Percentiles rank a stretch among this genome's conserved stretches.
phyloP scores from a whole-genome alignment of 2,888 invertebrate genomes.

The Steinernema scapterisci region DNA sequence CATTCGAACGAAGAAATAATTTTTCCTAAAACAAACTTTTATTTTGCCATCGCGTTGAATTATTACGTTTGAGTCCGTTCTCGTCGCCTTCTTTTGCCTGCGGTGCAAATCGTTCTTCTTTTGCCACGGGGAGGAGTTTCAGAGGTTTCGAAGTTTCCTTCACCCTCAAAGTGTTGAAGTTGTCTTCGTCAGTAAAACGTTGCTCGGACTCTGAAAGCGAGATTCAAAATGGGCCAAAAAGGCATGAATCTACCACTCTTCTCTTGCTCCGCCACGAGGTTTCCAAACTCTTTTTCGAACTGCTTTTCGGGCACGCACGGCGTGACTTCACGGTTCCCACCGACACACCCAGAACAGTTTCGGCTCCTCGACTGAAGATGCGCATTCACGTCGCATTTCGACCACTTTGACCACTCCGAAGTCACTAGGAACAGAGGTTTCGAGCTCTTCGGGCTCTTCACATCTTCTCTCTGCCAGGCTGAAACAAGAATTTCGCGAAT shows the following conservation, averaged over 20 bases:
- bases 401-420: conserved; percentile 56
- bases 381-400: conserved; percentile 46
- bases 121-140: neutral
- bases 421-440: neutral
- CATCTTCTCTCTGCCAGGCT: conserved; percentile 20
- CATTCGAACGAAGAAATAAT: neutral
- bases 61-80: conserved; percentile 6
- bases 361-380: conserved; percentile 48
- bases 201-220: neutral
- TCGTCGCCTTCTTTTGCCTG: neutral
- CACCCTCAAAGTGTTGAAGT: neutral
- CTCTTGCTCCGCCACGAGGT: conserved; percentile 3
- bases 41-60: too few relatives aligned
- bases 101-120: neutral
- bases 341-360: conserved; percentile 48
- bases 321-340: conserved; percentile 31
- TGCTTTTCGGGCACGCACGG: conserved; percentile 39
- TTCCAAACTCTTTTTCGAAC: conserved; percentile 21
- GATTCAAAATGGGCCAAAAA: neutral
- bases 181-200: neutral
- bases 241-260: neutral
- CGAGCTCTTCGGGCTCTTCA: neutral
- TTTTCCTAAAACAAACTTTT: neutral
- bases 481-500: neutral
- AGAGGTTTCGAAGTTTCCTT: neutral